phyloP scores from a whole-genome alignment of 2,797 vertebrate species.

The Brotula barbata region DNA sequence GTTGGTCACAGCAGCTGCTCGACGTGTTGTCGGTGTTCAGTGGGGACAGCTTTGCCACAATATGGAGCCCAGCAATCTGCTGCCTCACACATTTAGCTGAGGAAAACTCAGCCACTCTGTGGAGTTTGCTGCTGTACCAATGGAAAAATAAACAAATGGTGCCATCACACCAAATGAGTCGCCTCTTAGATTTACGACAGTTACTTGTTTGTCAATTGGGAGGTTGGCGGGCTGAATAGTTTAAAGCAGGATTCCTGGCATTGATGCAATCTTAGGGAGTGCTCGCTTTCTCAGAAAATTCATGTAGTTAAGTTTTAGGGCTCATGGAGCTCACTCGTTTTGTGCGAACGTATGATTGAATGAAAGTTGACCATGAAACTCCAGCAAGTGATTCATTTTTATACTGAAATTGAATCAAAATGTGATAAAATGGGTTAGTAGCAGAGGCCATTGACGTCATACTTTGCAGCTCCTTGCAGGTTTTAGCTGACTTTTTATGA shows the following conservation, averaged over 20 bases:
- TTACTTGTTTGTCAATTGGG: constrained; percentile 1
- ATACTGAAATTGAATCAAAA: too few relatives aligned
- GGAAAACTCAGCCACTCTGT: constrained; percentile 55
- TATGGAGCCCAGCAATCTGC: constrained; percentile 62
- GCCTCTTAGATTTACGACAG: constrained; percentile 33
- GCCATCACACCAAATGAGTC: constrained; percentile 15
- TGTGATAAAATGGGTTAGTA: too few relatives aligned
- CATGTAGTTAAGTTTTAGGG: too few relatives aligned
- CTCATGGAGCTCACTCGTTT: too few relatives aligned
- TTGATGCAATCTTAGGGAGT: too few relatives aligned
- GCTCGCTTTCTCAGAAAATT: too few relatives aligned
- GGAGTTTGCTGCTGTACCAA: constrained; percentile 44
- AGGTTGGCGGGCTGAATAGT: neutral
- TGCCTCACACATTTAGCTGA: constrained; percentile 27
- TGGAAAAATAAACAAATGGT: constrained; percentile 62
- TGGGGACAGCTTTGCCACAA: constrained; percentile 65
- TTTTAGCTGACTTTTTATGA: too few relatives aligned
- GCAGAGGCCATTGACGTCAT: too few relatives aligned
- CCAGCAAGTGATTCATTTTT: too few relatives aligned
- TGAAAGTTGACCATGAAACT: too few relatives aligned
- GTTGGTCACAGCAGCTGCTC: constrained; percentile 43
- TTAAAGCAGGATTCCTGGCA: constrained; percentile 7
- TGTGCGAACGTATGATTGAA: too few relatives aligned
- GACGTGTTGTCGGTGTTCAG: constrained; percentile 55
- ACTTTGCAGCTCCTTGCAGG: too few relatives aligned